Evolutionary conservation across 2,113 vertebrate genomes (phyloP).

Genomic region (Ctenomys sociabilis): DNA sequence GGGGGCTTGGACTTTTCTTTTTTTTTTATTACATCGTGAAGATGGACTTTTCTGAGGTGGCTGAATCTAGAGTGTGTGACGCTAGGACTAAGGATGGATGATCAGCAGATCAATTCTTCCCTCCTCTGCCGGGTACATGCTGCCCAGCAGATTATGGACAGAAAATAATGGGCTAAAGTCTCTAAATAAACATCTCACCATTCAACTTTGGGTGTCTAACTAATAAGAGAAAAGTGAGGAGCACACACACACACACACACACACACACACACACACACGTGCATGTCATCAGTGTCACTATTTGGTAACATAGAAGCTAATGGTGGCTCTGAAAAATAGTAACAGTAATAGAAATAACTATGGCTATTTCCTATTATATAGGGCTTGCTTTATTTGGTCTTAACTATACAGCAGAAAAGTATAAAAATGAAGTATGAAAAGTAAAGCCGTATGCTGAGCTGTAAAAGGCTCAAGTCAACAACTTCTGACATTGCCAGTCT

Average conservation of each 20-base stretch:
- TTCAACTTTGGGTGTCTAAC: background rate
- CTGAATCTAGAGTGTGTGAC: background rate
- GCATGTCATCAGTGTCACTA: background rate
- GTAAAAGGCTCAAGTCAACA: too few relatives aligned
- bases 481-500: too few relatives aligned
- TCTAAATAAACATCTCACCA: background rate
- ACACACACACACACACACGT: background rate
- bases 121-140: background rate
- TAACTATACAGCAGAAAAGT: too few relatives aligned
- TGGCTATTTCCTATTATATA: too few relatives aligned
- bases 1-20: background rate
- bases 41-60: too few relatives aligned
- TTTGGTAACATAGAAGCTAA: conserved; percentile 34
- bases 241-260: background rate
- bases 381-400: too few relatives aligned
- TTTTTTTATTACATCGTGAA: too few relatives aligned
- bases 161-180: background rate
- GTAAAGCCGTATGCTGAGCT: too few relatives aligned
- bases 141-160: background rate
- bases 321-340: background rate
- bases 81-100: background rate
- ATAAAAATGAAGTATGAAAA: too few relatives aligned
- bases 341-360: background rate
- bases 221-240: background rate
- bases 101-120: background rate